A percentile compares a stretch with the other conserved stretches of the same genome.
Evolutionary conservation across 2,113 vertebrate genomes (phyloP).

Genomic region (Monarcha castaneiventris): DNA sequence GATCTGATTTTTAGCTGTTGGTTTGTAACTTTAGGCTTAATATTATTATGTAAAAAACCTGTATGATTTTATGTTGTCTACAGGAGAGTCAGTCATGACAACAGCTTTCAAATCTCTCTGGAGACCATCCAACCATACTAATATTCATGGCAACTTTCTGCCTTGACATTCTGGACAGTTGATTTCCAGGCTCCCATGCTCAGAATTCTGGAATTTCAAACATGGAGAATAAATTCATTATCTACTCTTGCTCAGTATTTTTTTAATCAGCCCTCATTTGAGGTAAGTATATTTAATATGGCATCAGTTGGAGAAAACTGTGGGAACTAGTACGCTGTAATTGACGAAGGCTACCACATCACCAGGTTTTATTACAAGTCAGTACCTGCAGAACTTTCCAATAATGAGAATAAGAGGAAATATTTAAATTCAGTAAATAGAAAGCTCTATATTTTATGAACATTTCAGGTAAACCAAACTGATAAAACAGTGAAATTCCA

Average conservation of each 20-base stretch:
- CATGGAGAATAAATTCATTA: neutral
- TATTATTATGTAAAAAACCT: rapidly evolving
- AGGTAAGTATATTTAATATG: neutral
- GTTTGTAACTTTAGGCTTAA: neutral
- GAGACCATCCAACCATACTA: neutral
- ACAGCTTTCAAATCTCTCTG: neutral
- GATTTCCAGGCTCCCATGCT: neutral
- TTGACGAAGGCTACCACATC: neutral
- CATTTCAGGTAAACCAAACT: neutral
- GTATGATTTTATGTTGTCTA: neutral
- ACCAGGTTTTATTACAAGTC: neutral
- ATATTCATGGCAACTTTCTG: neutral
- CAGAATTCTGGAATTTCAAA: neutral
- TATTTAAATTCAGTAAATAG: neutral
- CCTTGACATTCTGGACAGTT: neutral
- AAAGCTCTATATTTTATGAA: neutral
- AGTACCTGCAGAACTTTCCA: neutral
- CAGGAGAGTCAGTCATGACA: neutral
- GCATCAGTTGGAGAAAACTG: neutral
- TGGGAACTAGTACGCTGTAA: neutral
- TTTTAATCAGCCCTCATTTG: neutral
- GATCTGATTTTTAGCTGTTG: neutral
- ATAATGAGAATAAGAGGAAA: neutral
- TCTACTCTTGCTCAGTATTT: neutral
- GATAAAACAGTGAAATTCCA: neutral